Percentiles rank a stretch among this genome's conserved stretches.
phyloP scores from a whole-genome alignment of 2,797 vertebrate species.

The Neoniphon sammara region DNA sequence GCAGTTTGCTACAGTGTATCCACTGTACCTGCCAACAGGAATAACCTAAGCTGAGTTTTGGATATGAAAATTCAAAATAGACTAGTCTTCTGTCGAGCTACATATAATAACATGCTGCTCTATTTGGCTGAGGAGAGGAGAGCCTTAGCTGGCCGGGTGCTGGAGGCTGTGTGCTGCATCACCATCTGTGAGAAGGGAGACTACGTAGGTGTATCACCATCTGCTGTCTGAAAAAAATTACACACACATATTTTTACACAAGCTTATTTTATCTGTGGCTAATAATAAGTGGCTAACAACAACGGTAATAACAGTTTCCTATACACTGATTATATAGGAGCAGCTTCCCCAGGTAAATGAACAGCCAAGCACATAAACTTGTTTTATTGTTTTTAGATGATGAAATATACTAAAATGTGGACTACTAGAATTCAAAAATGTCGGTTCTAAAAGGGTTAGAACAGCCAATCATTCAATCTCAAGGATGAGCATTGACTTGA shows the following conservation, averaged over 20 bases:
- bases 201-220: conserved; percentile 77
- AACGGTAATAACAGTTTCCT: conserved; percentile 5
- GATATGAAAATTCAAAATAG: conserved; percentile 31
- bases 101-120: conserved; percentile 60
- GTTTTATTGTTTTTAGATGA: no score
- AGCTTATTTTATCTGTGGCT: conserved; percentile 24
- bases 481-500: no score
- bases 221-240: conserved; percentile 75
- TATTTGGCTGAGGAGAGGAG: conserved; percentile 60
- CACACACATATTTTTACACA: conserved; percentile 31
- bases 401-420: no score
- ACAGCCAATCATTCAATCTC: no score
- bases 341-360: no score
- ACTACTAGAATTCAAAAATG: no score
- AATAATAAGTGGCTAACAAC: conserved; percentile 26
- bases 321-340: no score
- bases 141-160: conserved; percentile 54
- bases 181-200: conserved; percentile 71
- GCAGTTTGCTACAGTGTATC: not conserved
- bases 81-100: conserved; percentile 49
- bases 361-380: no score
- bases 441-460: no score
- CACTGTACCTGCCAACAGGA: conserved; percentile 5
- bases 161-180: conserved; percentile 43
- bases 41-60: conserved; percentile 29